phyloP scores from a whole-genome alignment of 2,113 vertebrate genomes.

The Erythrocercus mccallii region DNA sequence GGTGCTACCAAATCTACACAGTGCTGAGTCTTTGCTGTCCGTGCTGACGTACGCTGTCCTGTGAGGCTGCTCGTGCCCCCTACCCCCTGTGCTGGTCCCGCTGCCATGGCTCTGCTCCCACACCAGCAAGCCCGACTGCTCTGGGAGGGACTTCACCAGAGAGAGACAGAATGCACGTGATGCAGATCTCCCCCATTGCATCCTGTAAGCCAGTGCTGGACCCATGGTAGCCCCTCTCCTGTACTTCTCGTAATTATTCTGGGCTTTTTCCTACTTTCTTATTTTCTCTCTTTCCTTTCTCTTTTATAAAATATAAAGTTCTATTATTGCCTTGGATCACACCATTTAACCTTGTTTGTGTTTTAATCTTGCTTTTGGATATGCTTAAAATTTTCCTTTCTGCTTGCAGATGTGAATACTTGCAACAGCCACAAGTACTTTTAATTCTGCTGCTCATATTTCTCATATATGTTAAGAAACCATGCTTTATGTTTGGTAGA shows the following conservation, averaged over 20 bases:
- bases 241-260: neutral
- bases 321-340: accelerated
- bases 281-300: neutral
- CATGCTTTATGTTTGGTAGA: neutral
- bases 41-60: neutral
- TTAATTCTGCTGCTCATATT: neutral
- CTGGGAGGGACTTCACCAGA: accelerated
- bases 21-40: neutral
- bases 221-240: neutral
- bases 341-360: neutral
- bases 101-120: neutral
- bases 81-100: accelerated
- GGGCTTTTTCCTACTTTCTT: too few relatives aligned
- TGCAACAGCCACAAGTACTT: neutral
- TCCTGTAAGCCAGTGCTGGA: accelerated
- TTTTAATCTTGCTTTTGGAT: neutral
- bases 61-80: neutral
- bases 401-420: neutral
- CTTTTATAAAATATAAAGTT: neutral
- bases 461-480: neutral
- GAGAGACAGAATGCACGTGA: neutral
- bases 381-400: neutral
- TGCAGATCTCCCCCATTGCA: accelerated
- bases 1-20: neutral
- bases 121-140: too few relatives aligned